Conservation (phyloP, 2,888 invertebrate species). For the Acleris sparsana region DNA sequence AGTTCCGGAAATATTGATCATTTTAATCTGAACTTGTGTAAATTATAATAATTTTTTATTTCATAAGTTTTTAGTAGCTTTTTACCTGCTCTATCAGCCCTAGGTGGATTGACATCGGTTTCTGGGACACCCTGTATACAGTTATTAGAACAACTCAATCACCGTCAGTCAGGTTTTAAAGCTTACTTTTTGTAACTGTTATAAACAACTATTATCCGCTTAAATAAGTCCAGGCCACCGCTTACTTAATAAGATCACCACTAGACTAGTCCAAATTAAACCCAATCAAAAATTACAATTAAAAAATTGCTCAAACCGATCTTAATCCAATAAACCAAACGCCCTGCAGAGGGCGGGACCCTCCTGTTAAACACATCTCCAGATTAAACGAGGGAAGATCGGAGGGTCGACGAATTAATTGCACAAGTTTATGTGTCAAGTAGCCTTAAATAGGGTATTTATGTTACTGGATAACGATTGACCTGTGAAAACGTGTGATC, state of each 20-base stretch:
- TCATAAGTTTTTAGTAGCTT: no score
- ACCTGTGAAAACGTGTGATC: background rate
- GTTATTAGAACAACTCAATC: no score
- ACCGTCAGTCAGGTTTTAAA: no score
- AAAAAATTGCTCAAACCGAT: slow-evolving; percentile 37
- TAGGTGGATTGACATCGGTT: no score
- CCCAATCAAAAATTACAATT: slow-evolving; percentile 31
- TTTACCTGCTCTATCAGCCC: no score
- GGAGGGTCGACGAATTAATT: slow-evolving; percentile 40
- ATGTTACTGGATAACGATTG: background rate
- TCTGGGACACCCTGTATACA: no score
- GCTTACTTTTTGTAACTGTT: no score
- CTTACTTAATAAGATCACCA: background rate
- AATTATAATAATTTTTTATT: no score
- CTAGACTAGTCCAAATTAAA: slow-evolving; percentile 15
- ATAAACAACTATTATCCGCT: no score
- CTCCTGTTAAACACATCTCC: slow-evolving; percentile 39
- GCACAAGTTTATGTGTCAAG: slow-evolving; percentile 43
- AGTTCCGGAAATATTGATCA: no score
- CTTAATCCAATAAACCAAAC: slow-evolving; percentile 43
- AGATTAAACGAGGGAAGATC: slow-evolving; percentile 44
- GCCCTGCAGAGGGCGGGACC: slow-evolving; percentile 24
- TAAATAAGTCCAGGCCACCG: background rate
- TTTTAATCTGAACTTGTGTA: no score
- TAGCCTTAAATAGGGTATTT: slow-evolving; percentile 38